Conservation (phyloP, 2,888 invertebrate species). For the Arrhopalites spinosus region DNA sequence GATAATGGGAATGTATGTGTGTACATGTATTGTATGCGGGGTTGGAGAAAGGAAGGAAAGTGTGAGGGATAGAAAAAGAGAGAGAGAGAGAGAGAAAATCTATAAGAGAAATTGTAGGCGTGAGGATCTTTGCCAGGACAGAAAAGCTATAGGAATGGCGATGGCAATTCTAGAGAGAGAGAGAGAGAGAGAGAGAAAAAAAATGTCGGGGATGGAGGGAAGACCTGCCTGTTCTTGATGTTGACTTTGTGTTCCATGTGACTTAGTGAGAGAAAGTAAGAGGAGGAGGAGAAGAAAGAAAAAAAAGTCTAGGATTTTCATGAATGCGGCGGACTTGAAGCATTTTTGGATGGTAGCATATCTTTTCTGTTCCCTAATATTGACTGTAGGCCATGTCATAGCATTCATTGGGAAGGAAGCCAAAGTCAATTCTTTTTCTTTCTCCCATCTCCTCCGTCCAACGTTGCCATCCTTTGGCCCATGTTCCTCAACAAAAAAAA, state of each 20-base stretch:
- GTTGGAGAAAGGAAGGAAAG: no score
- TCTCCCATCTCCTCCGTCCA: not conserved
- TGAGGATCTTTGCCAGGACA: constrained; percentile 13
- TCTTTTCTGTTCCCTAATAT: constrained; percentile 2
- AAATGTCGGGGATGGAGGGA: not conserved
- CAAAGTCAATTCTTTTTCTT: constrained; percentile 25
- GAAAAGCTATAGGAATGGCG: not conserved
- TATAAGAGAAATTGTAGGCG: not conserved
- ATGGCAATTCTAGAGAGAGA: constrained; percentile 6
- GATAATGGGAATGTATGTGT: not conserved
- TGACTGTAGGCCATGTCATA: constrained; percentile 14
- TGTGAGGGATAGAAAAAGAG: not conserved
- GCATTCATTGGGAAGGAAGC: constrained; percentile 20
- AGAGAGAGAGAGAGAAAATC: not conserved
- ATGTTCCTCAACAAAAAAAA: no score
- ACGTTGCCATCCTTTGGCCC: no score
- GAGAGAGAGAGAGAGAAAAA: not conserved
- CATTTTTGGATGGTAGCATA: not conserved
- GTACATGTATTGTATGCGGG: no score
- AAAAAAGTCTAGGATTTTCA: not conserved
- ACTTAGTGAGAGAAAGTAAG: no score
- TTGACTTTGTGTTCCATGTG: constrained; percentile 23
- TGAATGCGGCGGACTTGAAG: not conserved
- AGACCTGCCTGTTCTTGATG: constrained; percentile 13
- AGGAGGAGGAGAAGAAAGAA: not conserved